Evolutionary conservation across 2,797 vertebrate genomes (phyloP).

Genomic region (Oryzias dopingdopingensis): DNA sequence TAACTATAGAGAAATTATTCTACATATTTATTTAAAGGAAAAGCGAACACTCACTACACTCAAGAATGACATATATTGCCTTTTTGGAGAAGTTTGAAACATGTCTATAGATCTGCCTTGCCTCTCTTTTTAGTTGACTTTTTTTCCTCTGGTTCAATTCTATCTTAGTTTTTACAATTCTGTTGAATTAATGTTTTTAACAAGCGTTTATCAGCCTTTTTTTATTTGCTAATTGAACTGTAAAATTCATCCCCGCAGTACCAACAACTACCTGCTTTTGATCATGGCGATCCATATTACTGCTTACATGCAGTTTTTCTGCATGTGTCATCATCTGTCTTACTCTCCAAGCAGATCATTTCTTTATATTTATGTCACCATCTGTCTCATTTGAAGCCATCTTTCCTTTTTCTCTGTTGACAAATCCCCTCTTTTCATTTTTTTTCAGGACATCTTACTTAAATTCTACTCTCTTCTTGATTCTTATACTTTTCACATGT

Average conservation of each 20-base stretch:
- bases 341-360: conserved; percentile 18
- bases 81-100: conserved; percentile 74
- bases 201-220: neutral
- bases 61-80: conserved; percentile 86
- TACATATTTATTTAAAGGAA: conserved; percentile 80
- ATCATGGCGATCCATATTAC: conserved; percentile 5
- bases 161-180: neutral
- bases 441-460: conserved; percentile 12
- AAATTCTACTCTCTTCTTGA: neutral
- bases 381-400: conserved; percentile 37
- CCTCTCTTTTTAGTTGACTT: conserved; percentile 24
- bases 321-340: conserved; percentile 29
- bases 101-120: conserved; percentile 47
- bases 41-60: conserved; percentile 68
- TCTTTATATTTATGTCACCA: conserved; percentile 31
- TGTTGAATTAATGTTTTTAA: conserved; percentile 1
- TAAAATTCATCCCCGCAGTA: conserved; percentile 14
- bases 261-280: conserved; percentile 11
- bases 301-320: conserved; percentile 13
- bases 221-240: conserved; percentile 20
- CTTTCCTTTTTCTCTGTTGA: conserved; percentile 38
- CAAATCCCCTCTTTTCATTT: conserved; percentile 29
- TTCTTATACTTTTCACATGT: conserved; percentile 37
- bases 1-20: conserved; percentile 67
- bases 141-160: conserved; percentile 12